Percentiles rank a stretch among this genome's conserved stretches.
These are phyloP conservation scores for Eurypyga helias DNA, from an alignment of 2,113 vertebrate species.

Conservation along the genomic window DNA sequence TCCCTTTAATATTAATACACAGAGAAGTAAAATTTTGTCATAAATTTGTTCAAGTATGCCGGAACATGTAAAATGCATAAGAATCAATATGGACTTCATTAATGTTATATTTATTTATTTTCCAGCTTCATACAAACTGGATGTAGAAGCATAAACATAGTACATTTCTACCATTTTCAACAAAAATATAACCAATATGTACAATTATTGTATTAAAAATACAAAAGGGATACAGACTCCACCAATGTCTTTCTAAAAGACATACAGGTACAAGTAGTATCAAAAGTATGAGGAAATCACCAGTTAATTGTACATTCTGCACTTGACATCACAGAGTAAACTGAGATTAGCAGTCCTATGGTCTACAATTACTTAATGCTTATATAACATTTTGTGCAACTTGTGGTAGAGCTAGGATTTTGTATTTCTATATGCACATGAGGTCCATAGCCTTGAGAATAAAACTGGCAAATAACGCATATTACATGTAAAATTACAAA, in stretches of 20 bases:
- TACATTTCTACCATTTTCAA: conserved; percentile 99
- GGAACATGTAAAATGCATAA: conserved; percentile 65
- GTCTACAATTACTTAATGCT: conserved; percentile 96
- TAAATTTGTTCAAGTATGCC: conserved; percentile 64
- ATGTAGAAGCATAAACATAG: conserved; percentile 99
- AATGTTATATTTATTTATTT: conserved; percentile 96
- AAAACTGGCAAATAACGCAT: conserved; percentile 91
- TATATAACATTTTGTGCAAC: conserved; percentile 95
- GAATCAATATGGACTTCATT: conserved; percentile 70
- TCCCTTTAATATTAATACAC: conserved; percentile 69
- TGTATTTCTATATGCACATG: conserved; percentile 91
- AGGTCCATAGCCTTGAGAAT: conserved; percentile 88
- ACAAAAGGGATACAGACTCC: conserved; percentile 99
- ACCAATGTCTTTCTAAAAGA: conserved; percentile 99
- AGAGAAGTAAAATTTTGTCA: conserved; percentile 59
- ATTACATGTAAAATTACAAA: conserved; percentile 95
- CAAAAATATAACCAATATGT: conserved; percentile 99
- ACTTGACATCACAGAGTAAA: conserved; percentile 97
- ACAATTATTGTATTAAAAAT: conserved; percentile 99
- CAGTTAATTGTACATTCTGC: conserved; percentile 99
- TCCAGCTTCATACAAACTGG: conserved; percentile 98
- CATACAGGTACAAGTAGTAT: conserved; percentile 99
- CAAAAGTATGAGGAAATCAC: conserved; percentile 97
- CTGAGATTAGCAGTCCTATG: conserved; percentile 96
- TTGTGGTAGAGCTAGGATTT: conserved; percentile 85